Evolutionary conservation across 2,113 vertebrate species (phyloP), one percentile per base, ranked within the genome.

Genomic region (Ascaphus truei): DNA sequence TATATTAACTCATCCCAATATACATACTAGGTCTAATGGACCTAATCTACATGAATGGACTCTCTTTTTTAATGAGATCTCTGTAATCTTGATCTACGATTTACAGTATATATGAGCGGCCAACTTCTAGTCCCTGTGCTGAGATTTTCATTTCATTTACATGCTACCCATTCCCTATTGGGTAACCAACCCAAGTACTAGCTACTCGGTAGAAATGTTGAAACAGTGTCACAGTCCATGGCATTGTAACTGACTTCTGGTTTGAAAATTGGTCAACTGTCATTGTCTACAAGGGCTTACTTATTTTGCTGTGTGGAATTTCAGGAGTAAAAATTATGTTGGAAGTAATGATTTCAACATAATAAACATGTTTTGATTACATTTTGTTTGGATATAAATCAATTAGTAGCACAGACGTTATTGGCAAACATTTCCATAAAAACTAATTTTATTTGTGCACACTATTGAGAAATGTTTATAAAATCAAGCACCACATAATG

Each of bases 401-500:
- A 71, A 33, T 71, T 60, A 51, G 57, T 71, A 37, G 67, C 56
- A 71, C 56, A 52, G 56, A 71, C 71, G 71, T 75, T 82, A 81
- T 80, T 85, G 84, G 75, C 75, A 76, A 76, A 83, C 75, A 27
- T 60, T 83, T 58, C 63, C 77, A 15, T 80, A 80, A 82, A 80
- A 81, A 79, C 77, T 77, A 58, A 75, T 80, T 74, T 68, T 36
- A 67, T 79, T 84, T 80, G 64, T 79, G 80, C 75, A 77, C 67
- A 79, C 68, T 80, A 73, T 76, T 83, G 72, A 79, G 76, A 72
- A 81, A 75, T 81, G 73, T 79, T 80, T 76, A 79, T 82, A 74
- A 75, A 76, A 83, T 84, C 78, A 80, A 81, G 61, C 62, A 86
- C 75, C 68, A 79, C 79, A 68, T 84, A 88, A 81, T 81, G 11